Evolutionary conservation across 2,888 invertebrate species (phyloP).

Genomic region (Linyphia triangularis): DNA sequence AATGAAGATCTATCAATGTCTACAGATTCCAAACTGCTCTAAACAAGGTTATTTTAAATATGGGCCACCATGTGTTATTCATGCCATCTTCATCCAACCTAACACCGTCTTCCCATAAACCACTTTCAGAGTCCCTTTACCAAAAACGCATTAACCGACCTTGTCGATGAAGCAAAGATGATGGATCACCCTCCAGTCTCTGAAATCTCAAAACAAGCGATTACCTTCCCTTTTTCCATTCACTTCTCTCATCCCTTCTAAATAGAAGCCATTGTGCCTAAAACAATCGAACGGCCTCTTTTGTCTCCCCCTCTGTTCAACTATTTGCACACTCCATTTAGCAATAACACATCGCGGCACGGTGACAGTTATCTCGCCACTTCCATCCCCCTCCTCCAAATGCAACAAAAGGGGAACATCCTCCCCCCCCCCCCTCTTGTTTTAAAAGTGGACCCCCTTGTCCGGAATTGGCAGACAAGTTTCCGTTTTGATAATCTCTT

Average conservation of each 20-base stretch:
- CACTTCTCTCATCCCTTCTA: neutral
- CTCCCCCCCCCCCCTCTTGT: neutral
- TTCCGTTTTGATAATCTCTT: no score
- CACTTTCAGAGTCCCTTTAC: neutral
- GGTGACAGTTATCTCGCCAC: conserved; percentile 52
- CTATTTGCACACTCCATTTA: conserved; percentile 47
- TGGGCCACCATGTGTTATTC: no score
- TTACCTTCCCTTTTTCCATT: neutral
- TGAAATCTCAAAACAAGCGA: neutral
- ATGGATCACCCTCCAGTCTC: neutral
- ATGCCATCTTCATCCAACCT: neutral
- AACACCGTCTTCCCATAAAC: no score
- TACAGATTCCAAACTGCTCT: no score
- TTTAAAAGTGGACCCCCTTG: no score
- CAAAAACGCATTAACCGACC: neutral
- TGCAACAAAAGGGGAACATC: conserved; percentile 1
- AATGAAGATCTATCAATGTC: no score
- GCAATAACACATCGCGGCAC: conserved; percentile 1
- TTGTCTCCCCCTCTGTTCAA: neutral
- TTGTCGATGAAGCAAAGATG: neutral
- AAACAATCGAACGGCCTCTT: neutral
- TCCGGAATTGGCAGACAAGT: no score
- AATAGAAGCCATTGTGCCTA: no score
- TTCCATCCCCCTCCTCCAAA: neutral
- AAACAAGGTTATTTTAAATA: no score